phyloP scores from a whole-genome alignment of 2,888 invertebrate genomes.

The Dimorphilus gyrociliatus region DNA sequence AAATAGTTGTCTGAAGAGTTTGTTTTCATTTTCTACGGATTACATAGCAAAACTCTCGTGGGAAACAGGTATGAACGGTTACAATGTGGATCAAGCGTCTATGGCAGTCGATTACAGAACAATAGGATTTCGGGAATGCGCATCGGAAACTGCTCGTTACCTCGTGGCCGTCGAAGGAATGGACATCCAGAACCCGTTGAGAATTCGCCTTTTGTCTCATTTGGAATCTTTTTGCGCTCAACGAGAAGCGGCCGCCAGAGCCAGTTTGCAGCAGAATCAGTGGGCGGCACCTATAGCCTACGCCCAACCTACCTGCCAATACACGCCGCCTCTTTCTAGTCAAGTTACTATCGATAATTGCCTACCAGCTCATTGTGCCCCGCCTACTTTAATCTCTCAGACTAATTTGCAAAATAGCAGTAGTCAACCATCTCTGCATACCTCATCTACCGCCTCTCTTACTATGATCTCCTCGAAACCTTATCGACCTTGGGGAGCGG shows the following conservation, averaged over 20 bases:
- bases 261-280: too few species aligned
- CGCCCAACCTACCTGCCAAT: too few species aligned
- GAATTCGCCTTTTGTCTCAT: conserved; percentile 76
- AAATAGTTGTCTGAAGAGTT: too few species aligned
- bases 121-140: conserved; percentile 89
- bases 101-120: conserved; percentile 85
- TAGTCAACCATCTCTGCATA: too few species aligned
- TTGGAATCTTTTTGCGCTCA: conserved; percentile 71
- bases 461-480: conserved; percentile 47
- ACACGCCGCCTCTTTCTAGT: too few species aligned
- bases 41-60: too few species aligned
- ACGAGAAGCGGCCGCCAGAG: conserved; percentile 25
- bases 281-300: too few species aligned
- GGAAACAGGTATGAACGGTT: conserved; percentile 49
- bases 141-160: conserved; percentile 83
- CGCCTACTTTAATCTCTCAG: too few species aligned
- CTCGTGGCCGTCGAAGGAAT: conserved; percentile 84
- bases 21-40: too few species aligned
- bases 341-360: too few species aligned
- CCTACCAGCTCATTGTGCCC: too few species aligned
- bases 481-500: conserved; percentile 90
- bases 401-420: too few species aligned
- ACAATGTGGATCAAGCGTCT: conserved; percentile 29
- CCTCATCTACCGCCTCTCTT: conserved; percentile 8
- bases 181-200: conserved; percentile 81